These are phyloP conservation scores for Micropterix aruncella DNA, from an alignment of 2,888 invertebrate genomes.

Conservation along the genomic window DNA sequence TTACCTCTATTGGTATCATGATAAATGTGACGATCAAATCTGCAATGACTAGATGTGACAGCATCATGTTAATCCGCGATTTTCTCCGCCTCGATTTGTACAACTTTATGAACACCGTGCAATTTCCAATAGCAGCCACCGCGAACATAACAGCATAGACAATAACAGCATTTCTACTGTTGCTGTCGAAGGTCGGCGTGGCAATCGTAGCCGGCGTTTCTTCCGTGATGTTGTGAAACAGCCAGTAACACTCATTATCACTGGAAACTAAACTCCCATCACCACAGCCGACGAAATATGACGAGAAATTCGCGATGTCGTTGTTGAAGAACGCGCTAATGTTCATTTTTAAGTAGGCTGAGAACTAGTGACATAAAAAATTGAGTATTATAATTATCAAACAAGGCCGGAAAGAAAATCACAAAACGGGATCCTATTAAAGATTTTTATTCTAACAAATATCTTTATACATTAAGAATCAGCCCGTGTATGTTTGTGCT, in stretches of 20 bases:
- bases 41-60: conserved; percentile 63
- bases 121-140: conserved; percentile 56
- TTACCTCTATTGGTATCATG: conserved; percentile 58
- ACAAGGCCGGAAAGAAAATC: no score
- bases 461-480: no score
- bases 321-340: conserved; percentile 25
- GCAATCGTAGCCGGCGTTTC: conserved; percentile 17
- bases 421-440: no score
- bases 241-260: conserved; percentile 11
- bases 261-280: background rate
- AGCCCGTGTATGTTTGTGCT: no score
- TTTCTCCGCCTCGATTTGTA: conserved; percentile 50
- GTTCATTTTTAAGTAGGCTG: no score
- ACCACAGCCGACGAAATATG: background rate
- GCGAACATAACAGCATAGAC: conserved; percentile 49
- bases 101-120: conserved; percentile 55
- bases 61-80: conserved; percentile 60
- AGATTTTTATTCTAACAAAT: no score
- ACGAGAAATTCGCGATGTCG: conserved; percentile 15
- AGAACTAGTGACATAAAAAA: no score
- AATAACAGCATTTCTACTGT: conserved; percentile 27
- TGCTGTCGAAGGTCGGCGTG: conserved; percentile 19
- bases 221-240: conserved; percentile 17
- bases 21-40: conserved; percentile 70
- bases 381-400: no score